A percentile compares a stretch with the other conserved stretches of the same genome.
These are phyloP conservation scores for Patella depressa DNA, from an alignment of 2,888 invertebrate genomes.

Conservation along the genomic window DNA sequence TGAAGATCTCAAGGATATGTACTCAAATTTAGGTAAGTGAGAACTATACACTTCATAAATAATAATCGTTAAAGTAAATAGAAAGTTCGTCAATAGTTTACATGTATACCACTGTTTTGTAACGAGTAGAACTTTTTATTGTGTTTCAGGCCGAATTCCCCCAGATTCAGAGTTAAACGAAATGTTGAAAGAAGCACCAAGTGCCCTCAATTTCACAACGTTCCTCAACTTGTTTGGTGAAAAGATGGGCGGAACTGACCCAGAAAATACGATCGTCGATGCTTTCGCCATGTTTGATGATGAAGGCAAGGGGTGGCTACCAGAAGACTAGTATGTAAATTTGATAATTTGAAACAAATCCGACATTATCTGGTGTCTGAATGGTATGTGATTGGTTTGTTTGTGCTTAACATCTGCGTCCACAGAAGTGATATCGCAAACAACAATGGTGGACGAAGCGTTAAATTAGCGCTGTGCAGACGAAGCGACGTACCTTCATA, in stretches of 20 bases:
- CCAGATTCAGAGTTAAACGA: conserved; percentile 60
- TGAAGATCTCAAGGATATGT: conserved; percentile 73
- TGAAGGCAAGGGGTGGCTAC: conserved; percentile 69
- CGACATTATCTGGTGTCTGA: too few relatives aligned
- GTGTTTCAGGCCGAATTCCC: conserved; percentile 55
- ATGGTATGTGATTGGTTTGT: too few relatives aligned
- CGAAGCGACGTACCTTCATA: too few relatives aligned
- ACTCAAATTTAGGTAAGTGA: conserved; percentile 71
- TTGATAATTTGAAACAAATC: too few relatives aligned
- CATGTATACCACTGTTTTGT: too few relatives aligned
- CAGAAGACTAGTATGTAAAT: conserved; percentile 71
- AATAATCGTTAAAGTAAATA: too few relatives aligned
- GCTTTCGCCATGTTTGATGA: conserved; percentile 74
- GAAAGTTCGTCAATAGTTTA: too few relatives aligned
- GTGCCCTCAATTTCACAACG: conserved; percentile 69
- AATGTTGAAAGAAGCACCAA: conserved; percentile 69
- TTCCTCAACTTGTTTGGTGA: conserved; percentile 71
- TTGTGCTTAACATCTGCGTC: too few relatives aligned
- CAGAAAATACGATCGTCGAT: conserved; percentile 72
- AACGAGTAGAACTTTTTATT: not conserved
- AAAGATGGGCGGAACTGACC: conserved; percentile 72
- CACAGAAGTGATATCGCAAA: too few relatives aligned
- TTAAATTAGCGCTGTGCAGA: too few relatives aligned
- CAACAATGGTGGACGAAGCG: too few relatives aligned
- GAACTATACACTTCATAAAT: too few relatives aligned